A percentile compares a stretch with the other conserved stretches of the same genome.
phyloP scores from a whole-genome alignment of 2,113 vertebrate genomes.

The Lagopus leucura region DNA sequence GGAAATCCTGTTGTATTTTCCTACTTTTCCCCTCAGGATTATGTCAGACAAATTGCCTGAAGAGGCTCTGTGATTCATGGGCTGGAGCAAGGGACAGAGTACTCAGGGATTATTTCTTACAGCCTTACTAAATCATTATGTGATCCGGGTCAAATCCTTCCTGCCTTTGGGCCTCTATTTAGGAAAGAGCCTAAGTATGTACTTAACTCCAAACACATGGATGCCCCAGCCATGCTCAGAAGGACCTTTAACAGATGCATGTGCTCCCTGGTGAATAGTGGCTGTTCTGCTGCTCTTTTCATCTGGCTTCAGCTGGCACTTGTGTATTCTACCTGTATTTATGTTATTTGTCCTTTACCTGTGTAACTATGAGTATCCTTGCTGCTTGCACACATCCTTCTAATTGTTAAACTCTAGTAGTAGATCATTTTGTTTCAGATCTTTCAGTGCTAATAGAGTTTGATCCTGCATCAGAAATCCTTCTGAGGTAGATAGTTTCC shows the following conservation, averaged over 20 bases:
- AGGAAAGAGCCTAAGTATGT: slow-evolving; percentile 1
- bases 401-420: background rate
- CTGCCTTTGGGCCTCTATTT: background rate
- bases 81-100: background rate
- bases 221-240: background rate
- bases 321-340: background rate
- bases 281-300: background rate
- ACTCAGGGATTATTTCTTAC: slow-evolving; percentile 4
- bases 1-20: slow-evolving; percentile 46
- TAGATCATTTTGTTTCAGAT: background rate
- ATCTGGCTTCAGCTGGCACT: background rate
- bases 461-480: background rate
- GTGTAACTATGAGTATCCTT: background rate
- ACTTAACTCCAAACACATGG: slow-evolving; percentile 5
- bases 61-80: background rate
- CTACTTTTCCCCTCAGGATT: background rate
- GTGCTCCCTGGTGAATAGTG: background rate
- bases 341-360: background rate
- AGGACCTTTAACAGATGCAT: background rate
- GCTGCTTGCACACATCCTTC: background rate
- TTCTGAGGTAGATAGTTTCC: background rate
- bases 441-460: background rate
- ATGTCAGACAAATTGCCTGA: background rate
- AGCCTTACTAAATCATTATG: background rate
- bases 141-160: slow-evolving; percentile 14